A percentile compares a stretch with the other conserved stretches of the same genome.
These are phyloP conservation scores for Rhynchotus rufescens DNA, from an alignment of 2,797 vertebrate species.

Conservation along the genomic window DNA sequence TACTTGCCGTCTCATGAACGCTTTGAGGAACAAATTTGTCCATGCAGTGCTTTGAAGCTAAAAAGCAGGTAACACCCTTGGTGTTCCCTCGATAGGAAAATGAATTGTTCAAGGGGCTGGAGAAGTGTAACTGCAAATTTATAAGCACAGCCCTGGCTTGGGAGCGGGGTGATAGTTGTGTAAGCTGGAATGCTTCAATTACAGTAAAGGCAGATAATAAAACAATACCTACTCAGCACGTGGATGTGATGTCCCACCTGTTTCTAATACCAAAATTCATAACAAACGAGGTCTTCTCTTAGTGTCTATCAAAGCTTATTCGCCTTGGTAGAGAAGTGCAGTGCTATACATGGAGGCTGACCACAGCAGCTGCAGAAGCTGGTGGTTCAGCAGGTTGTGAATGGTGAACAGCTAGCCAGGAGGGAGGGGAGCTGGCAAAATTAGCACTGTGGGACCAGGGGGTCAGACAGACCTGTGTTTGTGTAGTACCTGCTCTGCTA, in stretches of 20 bases:
- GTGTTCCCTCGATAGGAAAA: constrained; percentile 8
- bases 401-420: neutral
- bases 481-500: neutral
- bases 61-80: neutral
- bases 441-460: neutral
- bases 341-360: neutral
- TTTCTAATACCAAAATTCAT: neutral
- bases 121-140: neutral
- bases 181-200: neutral
- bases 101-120: neutral
- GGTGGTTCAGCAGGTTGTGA: neutral
- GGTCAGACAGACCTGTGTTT: neutral
- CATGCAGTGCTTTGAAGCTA: neutral
- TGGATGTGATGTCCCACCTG: neutral
- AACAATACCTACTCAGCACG: neutral
- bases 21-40: neutral
- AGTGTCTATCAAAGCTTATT: neutral
- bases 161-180: neutral
- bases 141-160: neutral
- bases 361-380: neutral
- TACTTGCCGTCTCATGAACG: neutral
- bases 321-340: neutral
- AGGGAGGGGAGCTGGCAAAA: neutral
- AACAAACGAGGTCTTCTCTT: neutral
- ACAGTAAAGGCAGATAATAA: neutral